These are phyloP conservation scores for Petrolisthes cinctipes DNA, from an alignment of 2,888 invertebrate genomes.

Conservation along the genomic window DNA sequence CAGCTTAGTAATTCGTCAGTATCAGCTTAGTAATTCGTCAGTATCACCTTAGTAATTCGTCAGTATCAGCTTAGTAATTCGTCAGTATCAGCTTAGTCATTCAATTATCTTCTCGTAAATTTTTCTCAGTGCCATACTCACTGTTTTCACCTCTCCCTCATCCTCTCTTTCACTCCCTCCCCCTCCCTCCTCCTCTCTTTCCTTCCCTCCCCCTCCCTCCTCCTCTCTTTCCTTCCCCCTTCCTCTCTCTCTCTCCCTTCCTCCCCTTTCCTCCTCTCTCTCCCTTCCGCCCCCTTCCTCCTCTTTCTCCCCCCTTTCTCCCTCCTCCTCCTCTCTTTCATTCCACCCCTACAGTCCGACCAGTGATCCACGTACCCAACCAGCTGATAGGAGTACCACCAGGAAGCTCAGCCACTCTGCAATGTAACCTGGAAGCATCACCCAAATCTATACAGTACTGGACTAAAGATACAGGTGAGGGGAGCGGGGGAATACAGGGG, in stretches of 20 bases:
- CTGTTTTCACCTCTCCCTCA: too few species aligned
- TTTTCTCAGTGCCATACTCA: too few species aligned
- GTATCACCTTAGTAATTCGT: too few species aligned
- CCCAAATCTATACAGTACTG: constrained; percentile 63
- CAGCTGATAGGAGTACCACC: constrained; percentile 58
- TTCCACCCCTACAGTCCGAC: constrained; percentile 46
- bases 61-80: neutral
- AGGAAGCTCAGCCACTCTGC: constrained; percentile 41
- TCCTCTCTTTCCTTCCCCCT: neutral
- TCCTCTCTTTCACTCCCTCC: too few species aligned
- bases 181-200: neutral
- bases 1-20: too few species aligned
- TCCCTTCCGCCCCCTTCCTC: neutral
- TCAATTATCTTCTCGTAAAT: too few species aligned
- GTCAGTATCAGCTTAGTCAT: too few species aligned
- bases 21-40: too few species aligned
- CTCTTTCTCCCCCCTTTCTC: neutral
- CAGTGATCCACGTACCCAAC: constrained; percentile 65
- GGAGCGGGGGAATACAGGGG: neutral
- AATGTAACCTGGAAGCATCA: constrained; percentile 63
- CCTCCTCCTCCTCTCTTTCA: too few species aligned
- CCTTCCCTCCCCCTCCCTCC: neutral
- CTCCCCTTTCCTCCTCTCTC: neutral
- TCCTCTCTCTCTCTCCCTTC: neutral
- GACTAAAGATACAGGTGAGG: constrained; percentile 56